Evolutionary conservation across 2,888 invertebrate genomes (phyloP), one percentile per base, ranked within the genome.

Genomic region (Tiphia femorata): DNA sequence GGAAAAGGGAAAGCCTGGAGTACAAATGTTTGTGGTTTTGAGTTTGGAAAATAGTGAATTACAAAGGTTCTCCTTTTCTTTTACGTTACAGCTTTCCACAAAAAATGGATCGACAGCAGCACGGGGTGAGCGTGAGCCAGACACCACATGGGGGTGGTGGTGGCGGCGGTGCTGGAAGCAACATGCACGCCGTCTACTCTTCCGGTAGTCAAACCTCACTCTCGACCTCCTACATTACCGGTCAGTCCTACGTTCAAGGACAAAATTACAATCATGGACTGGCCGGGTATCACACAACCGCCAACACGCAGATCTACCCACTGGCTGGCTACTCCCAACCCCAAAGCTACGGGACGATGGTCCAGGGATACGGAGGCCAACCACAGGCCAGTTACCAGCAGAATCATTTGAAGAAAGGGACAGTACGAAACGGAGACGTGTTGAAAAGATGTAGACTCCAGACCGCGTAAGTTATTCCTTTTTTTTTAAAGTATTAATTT

Each of bases 391-490:
- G 71, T 17, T 82, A 80, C 61, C 82, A 82, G 46, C 88, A 88
- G 75, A 85, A 86, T 46, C 82, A 88, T 67, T 87, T 88, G 78
- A 90, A 90, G 78, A 90, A 90, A 77, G 88, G 88, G 49, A 87
- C 89, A 19, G 86, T 89, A 38, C 85, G 90, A 53, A 90, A 86
- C 63, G 88, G 88, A 48, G 90, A 90, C 76, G 87, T 90, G 49
- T 82, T 89, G 67, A 90, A 91, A 78, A 86, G 90, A 61, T 88
- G 89, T 69, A 85, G 90, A 77, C 87, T 89, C 66, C 90, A 90
- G 82, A 88, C 87, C 70, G 89, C 88, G 89, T 90, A 85, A 88
- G 89, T 88, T 61, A 19, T 47, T 17, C 16, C 25, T n/a, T 7
- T 20, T 25, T 25, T 25, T 38, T 38, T n/a, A n/a, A n/a, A n/a